Evolutionary conservation across 1,140 invertebrate species (phyloP).

Genomic region (Stegodyphus dumicola): DNA sequence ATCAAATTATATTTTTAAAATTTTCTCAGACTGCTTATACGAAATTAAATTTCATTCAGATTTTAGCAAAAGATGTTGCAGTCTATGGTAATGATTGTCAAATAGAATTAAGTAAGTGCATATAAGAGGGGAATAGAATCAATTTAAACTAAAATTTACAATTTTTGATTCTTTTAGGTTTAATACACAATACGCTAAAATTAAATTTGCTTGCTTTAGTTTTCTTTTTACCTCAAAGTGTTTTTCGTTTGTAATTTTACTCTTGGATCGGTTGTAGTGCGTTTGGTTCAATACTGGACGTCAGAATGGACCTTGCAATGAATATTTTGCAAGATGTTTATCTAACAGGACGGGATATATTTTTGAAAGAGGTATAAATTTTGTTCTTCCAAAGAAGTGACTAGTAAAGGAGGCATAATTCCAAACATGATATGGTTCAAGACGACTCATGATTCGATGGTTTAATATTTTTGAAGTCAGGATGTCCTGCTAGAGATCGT

Average conservation of each 20-base stretch:
- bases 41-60: too few species aligned
- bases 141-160: too few species aligned
- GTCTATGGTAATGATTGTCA: too few species aligned
- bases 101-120: too few species aligned
- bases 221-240: too few species aligned
- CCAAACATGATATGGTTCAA: constrained; percentile 31
- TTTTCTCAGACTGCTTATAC: too few species aligned
- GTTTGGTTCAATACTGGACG: constrained; percentile 23
- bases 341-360: constrained; percentile 35
- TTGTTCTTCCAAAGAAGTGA: background rate
- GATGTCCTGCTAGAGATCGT: background rate
- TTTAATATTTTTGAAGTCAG: background rate
- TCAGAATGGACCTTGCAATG: constrained; percentile 25
- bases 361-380: background rate
- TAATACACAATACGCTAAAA: too few species aligned
- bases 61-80: too few species aligned
- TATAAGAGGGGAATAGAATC: too few species aligned
- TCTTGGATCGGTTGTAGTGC: background rate
- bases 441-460: constrained; percentile 32
- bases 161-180: too few species aligned
- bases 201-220: too few species aligned
- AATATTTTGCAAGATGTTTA: constrained; percentile 8
- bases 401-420: constrained; percentile 17
- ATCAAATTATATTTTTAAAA: too few species aligned
- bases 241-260: background rate